A percentile compares a stretch with the other conserved stretches of the same genome.
Evolutionary conservation across 2,797 vertebrate genomes (phyloP).

Genomic region (Oreochromis grahami): DNA sequence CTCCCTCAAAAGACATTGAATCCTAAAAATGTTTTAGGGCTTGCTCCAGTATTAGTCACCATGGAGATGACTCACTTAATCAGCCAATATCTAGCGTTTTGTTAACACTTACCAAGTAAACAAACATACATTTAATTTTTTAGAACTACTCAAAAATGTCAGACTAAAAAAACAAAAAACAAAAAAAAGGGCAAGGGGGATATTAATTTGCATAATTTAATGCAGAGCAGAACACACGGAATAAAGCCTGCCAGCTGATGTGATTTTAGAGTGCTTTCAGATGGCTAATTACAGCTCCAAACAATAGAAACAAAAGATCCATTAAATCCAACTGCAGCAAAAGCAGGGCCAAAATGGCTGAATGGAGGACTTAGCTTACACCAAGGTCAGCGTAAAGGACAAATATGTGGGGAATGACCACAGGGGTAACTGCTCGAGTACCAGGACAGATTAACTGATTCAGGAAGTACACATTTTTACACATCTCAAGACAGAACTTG

Average conservation of each 20-base stretch:
- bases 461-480: slow-evolving; percentile 23
- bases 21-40: slow-evolving; percentile 30
- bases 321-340: slow-evolving; percentile 29
- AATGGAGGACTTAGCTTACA: slow-evolving; percentile 50
- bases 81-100: slow-evolving; percentile 10
- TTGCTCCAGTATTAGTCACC: slow-evolving; percentile 39
- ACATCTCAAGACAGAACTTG: slow-evolving; percentile 56
- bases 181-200: background rate
- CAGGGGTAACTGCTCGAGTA: slow-evolving; percentile 23
- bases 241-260: slow-evolving; percentile 26
- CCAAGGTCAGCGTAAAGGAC: slow-evolving; percentile 59
- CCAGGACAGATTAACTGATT: slow-evolving; percentile 54
- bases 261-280: slow-evolving; percentile 57
- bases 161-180: background rate
- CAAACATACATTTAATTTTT: background rate
- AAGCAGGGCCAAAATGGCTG: slow-evolving; percentile 45
- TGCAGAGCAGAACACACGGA: background rate
- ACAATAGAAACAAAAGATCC: slow-evolving; percentile 49
- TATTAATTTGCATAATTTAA: slow-evolving; percentile 31
- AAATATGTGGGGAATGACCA: slow-evolving; percentile 47
- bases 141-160: slow-evolving; percentile 7
- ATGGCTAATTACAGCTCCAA: slow-evolving; percentile 55
- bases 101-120: slow-evolving; percentile 8
- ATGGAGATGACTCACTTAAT: slow-evolving; percentile 37
- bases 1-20: slow-evolving; percentile 11